These are phyloP conservation scores for Esox niger DNA, from an alignment of 2,113 vertebrate species.

Conservation along the genomic window DNA sequence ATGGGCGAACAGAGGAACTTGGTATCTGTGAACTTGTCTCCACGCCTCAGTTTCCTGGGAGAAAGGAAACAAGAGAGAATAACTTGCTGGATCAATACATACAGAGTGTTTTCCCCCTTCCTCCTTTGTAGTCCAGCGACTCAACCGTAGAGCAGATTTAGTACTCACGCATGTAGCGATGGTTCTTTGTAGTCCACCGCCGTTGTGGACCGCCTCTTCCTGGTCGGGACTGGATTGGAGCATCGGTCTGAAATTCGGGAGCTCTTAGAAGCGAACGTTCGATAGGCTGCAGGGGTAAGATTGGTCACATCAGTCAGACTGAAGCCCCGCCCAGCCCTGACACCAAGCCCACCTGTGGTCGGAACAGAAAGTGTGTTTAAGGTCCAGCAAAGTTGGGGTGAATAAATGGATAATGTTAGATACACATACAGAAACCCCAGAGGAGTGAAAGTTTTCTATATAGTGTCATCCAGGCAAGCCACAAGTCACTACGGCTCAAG, in stretches of 20 bases:
- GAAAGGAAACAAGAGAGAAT: background rate
- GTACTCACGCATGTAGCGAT: slow-evolving; percentile 69
- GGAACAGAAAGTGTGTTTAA: slow-evolving; percentile 9
- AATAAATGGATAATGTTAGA: too few species aligned
- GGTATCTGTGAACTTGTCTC: slow-evolving; percentile 89
- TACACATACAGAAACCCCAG: too few species aligned
- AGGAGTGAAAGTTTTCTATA: too few species aligned
- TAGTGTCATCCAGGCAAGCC: too few species aligned
- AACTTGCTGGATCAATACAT: background rate
- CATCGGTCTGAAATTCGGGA: slow-evolving; percentile 44
- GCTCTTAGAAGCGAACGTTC: slow-evolving; percentile 54
- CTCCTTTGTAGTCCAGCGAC: too few species aligned
- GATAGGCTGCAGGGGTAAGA: slow-evolving; percentile 64
- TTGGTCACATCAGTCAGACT: slow-evolving; percentile 88
- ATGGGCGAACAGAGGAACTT: slow-evolving; percentile 86
- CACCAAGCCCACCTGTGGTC: slow-evolving; percentile 65
- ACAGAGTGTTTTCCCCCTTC: background rate
- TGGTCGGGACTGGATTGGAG: slow-evolving; percentile 36
- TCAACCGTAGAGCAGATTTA: too few species aligned
- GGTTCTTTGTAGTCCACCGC: slow-evolving; percentile 87
- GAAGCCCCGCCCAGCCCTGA: slow-evolving; percentile 60
- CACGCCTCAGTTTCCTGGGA: slow-evolving; percentile 89
- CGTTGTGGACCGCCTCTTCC: slow-evolving; percentile 77
- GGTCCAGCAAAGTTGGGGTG: background rate
- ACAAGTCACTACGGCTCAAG: too few species aligned